These are phyloP conservation scores for Aspidiotus destructor DNA, from an alignment of 2,888 invertebrate species.

Conservation along the genomic window DNA sequence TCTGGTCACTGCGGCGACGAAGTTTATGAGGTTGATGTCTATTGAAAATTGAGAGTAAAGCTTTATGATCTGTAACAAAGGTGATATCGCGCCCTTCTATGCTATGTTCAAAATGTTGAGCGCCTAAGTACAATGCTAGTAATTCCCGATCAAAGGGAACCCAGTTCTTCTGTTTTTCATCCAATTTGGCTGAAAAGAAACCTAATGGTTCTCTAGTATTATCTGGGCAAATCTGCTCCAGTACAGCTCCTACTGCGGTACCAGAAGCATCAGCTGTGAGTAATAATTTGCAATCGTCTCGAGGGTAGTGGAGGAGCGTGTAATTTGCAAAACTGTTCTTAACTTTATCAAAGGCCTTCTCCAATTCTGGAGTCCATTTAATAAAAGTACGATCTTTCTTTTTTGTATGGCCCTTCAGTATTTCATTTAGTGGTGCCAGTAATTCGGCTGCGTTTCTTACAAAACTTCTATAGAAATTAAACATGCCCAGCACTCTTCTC, in stretches of 20 bases:
- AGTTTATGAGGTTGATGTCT: not conserved
- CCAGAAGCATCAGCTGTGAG: conserved; percentile 39
- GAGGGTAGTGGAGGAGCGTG: not conserved
- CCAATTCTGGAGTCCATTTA: conserved; percentile 5
- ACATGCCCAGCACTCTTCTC: not conserved
- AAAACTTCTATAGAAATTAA: not conserved
- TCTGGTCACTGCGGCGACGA: not conserved
- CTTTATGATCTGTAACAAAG: too few relatives aligned
- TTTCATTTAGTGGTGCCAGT: not conserved
- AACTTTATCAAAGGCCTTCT: not conserved
- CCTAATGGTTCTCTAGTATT: not conserved
- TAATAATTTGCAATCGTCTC: conserved; percentile 14
- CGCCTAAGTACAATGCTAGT: not conserved
- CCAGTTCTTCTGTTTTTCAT: not conserved
- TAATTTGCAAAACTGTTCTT: not conserved
- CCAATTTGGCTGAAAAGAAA: not conserved
- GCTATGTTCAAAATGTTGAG: not conserved
- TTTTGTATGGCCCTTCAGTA: not conserved
- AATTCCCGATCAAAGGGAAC: not conserved
- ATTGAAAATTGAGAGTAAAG: not conserved
- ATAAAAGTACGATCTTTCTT: conserved; percentile 1
- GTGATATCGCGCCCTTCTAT: too few relatives aligned
- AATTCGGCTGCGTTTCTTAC: not conserved
- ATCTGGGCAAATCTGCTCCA: conserved; percentile 40
- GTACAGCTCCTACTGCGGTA: conserved; percentile 41